phyloP scores from a whole-genome alignment of 2,888 invertebrate species.

The Byasa hedistus region DNA sequence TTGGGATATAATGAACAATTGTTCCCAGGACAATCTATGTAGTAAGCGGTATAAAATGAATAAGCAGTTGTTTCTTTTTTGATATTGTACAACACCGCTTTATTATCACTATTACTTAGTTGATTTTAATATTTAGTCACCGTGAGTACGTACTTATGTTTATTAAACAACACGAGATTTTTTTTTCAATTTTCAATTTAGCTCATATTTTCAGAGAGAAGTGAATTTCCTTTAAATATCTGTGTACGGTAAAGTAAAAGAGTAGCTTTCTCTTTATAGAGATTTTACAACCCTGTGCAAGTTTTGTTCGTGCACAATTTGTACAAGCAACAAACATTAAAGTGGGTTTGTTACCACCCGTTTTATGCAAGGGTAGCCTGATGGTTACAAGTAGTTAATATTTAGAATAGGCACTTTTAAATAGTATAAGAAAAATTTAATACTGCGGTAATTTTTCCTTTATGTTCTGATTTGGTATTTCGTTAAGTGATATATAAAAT shows the following conservation, averaged over 20 bases:
- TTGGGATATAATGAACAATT: slow-evolving; percentile 50
- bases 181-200: background rate
- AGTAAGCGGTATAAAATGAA: slow-evolving; percentile 14
- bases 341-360: background rate
- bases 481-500: too few relatives aligned
- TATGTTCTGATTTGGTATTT: too few relatives aligned
- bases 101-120: slow-evolving; percentile 38
- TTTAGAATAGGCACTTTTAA: too few relatives aligned
- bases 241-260: background rate
- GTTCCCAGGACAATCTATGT: slow-evolving; percentile 35
- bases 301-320: background rate
- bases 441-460: too few relatives aligned
- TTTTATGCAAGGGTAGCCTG: too few relatives aligned
- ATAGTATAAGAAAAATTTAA: too few relatives aligned
- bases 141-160: background rate
- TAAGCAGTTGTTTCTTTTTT: slow-evolving; percentile 9
- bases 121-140: background rate
- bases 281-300: background rate
- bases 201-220: background rate
- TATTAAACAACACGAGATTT: too few relatives aligned
- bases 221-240: background rate
- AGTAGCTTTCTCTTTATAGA: background rate
- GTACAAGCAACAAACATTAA: background rate
- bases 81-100: background rate
- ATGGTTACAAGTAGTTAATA: too few relatives aligned